A percentile compares a stretch with the other conserved stretches of the same genome.
phyloP scores from a whole-genome alignment of 2,113 vertebrate species.

The Malurus cyaneus region DNA sequence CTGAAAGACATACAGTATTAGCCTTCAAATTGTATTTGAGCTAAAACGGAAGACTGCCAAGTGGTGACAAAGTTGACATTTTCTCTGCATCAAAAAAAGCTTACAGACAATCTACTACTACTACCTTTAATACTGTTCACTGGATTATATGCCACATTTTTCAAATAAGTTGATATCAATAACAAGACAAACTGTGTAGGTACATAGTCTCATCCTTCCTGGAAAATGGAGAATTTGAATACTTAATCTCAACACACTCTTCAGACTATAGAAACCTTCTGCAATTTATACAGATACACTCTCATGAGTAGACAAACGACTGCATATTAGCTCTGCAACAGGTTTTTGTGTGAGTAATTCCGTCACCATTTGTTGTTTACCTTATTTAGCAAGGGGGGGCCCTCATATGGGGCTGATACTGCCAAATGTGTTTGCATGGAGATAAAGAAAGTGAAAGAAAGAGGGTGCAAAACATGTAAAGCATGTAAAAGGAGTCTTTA shows the following conservation, averaged over 20 bases:
- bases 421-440: not conserved
- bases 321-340: not conserved
- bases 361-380: not conserved
- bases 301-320: not conserved
- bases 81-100: not conserved
- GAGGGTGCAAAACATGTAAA: not conserved
- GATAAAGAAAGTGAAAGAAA: not conserved
- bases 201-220: not conserved
- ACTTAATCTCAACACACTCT: not conserved
- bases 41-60: slow-evolving; percentile 11
- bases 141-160: not conserved
- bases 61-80: not conserved
- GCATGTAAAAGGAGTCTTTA: not conserved
- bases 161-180: not conserved
- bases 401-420: not conserved
- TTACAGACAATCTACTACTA: not conserved
- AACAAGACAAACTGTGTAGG: not conserved
- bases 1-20: not conserved
- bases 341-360: not conserved
- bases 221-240: not conserved
- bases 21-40: not conserved
- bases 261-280: not conserved
- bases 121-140: not conserved
- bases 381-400: not conserved
- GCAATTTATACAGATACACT: not conserved